A percentile compares a stretch with the other conserved stretches of the same genome.
Evolutionary conservation across 2,113 vertebrate species (phyloP).

Genomic region (Bufo gargarizans): DNA sequence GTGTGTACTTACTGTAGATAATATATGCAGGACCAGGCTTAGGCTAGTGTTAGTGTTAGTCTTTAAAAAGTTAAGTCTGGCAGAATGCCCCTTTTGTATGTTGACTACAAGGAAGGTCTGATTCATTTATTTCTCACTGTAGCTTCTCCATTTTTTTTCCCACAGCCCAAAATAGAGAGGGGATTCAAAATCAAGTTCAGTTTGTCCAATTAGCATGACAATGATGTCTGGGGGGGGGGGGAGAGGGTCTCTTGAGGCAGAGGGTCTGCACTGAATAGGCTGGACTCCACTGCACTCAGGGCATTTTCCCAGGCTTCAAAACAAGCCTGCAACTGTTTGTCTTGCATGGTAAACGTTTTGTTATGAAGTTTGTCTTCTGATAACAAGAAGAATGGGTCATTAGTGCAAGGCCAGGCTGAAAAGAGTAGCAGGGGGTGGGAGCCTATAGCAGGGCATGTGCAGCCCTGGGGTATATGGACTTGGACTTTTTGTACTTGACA

Average conservation of each 20-base stretch:
- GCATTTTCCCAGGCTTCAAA: slow-evolving; percentile 86
- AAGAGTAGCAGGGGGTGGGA: slow-evolving; percentile 14
- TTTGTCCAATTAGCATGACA: slow-evolving; percentile 86
- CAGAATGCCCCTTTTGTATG: slow-evolving; percentile 65
- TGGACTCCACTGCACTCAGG: slow-evolving; percentile 73
- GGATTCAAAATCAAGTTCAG: slow-evolving; percentile 95
- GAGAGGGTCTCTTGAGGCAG: slow-evolving; percentile 79
- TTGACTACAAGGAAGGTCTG: slow-evolving; percentile 62
- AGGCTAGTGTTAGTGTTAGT: slow-evolving; percentile 51
- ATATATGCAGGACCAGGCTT: not conserved
- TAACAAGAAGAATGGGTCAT: slow-evolving; percentile 63
- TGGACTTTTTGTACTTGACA: not conserved
- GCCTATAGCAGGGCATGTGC: not conserved
- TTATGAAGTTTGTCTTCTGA: slow-evolving; percentile 73
- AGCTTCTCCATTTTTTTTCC: slow-evolving; percentile 76
- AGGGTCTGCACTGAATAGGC: slow-evolving; percentile 78
- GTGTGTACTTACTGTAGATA: slow-evolving; percentile 18
- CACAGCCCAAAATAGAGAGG: slow-evolving; percentile 75
- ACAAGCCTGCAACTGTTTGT: slow-evolving; percentile 88
- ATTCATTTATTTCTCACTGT: slow-evolving; percentile 84
- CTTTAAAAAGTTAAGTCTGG: slow-evolving; percentile 63
- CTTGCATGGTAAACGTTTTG: slow-evolving; percentile 74
- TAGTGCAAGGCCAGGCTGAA: slow-evolving; percentile 34
- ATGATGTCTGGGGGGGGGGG: slow-evolving; percentile 82
- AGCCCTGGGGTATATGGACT: not conserved